Conservation (phyloP, 2,113 vertebrate species). For the Elaphurus davidianus region DNA sequence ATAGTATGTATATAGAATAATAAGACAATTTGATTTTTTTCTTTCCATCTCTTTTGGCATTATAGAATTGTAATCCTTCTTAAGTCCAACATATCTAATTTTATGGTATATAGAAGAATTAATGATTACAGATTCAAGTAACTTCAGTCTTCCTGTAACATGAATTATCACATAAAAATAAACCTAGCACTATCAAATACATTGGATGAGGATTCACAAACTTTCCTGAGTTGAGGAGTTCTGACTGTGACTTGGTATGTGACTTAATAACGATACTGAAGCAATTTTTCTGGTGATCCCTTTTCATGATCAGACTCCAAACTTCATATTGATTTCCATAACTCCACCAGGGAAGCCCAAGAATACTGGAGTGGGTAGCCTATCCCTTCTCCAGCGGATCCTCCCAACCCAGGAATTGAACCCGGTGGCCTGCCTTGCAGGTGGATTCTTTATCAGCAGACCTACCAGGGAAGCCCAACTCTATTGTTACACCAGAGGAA, state of each 20-base stretch:
- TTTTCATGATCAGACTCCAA: neutral
- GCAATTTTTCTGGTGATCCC: neutral
- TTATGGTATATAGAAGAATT: neutral
- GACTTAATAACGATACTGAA: neutral
- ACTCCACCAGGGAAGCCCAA: neutral
- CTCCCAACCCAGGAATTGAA: neutral
- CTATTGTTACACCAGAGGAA: neutral
- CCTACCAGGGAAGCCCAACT: neutral
- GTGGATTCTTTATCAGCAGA: neutral
- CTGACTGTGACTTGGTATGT: neutral
- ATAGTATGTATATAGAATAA: neutral
- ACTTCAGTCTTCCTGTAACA: neutral
- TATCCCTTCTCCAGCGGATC: neutral
- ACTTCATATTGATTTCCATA: neutral
- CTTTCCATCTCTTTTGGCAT: neutral
- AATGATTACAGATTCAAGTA: neutral
- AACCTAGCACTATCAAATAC: neutral
- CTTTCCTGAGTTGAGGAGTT: neutral
- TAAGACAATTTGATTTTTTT: neutral
- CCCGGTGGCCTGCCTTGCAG: rapidly evolving
- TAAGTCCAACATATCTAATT: neutral
- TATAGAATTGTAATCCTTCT: neutral
- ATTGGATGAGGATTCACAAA: neutral
- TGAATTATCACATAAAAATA: neutral
- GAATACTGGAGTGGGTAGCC: neutral